Percentiles rank a stretch among this genome's conserved stretches.
phyloP scores from a whole-genome alignment of 2,113 vertebrate species.

The Scomber scombrus region DNA sequence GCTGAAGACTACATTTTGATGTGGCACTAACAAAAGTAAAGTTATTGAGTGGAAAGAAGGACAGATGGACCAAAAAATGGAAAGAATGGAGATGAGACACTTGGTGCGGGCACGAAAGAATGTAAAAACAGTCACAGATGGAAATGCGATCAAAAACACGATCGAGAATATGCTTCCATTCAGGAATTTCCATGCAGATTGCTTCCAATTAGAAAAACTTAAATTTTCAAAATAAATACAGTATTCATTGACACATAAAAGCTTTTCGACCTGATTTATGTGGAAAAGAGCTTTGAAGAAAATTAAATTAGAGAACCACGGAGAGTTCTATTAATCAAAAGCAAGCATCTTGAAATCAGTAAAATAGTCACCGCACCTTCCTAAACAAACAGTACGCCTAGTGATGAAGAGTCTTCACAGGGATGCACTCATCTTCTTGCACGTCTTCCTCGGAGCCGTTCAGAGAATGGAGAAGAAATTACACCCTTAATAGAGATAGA shows the following conservation, averaged over 20 bases:
- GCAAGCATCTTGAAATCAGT: conserved; percentile 37
- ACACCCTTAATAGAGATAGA: conserved; percentile 55
- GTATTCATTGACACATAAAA: not conserved
- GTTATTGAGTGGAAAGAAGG: not conserved
- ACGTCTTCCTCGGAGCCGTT: conserved; percentile 25
- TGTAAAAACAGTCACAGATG: conserved; percentile 7
- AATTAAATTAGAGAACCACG: conserved; percentile 28
- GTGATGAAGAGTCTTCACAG: conserved; percentile 31
- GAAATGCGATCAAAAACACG: conserved; percentile 5
- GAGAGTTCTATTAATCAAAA: conserved; percentile 32
- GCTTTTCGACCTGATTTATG: conserved; percentile 27
- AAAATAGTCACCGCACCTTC: conserved; percentile 1
- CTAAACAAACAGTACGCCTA: conserved; percentile 39
- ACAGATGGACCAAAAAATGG: not conserved
- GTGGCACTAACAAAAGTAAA: not conserved
- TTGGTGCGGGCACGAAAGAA: not conserved
- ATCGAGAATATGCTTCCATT: not conserved
- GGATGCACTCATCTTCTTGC: conserved; percentile 1
- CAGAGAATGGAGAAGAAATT: conserved; percentile 63
- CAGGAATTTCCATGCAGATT: conserved; percentile 15
- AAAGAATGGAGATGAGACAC: not conserved
- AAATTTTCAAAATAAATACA: not conserved
- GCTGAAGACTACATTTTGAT: too few relatives aligned
- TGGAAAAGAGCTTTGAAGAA: conserved; percentile 28
- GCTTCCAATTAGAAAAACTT: conserved; percentile 25